Conservation (phyloP, 2,113 vertebrate species). For the Vidua chalybeata region DNA sequence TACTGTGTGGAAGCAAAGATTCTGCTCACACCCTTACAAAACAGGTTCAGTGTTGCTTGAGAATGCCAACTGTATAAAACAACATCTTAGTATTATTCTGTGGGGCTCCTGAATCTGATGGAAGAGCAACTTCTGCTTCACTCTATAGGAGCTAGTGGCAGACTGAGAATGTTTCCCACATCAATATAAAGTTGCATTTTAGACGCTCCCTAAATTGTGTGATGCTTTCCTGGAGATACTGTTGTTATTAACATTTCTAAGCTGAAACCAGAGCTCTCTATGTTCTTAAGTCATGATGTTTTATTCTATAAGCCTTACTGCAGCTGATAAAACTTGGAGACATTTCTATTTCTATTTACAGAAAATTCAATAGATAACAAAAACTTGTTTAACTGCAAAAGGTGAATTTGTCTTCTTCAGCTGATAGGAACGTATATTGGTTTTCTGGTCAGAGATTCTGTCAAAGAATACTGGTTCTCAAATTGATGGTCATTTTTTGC, state of each 20-base stretch:
- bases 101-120: not conserved
- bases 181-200: not conserved
- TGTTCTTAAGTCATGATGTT: slow-evolving; percentile 22
- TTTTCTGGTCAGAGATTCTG: slow-evolving; percentile 3
- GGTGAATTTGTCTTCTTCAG: not conserved
- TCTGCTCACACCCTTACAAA: not conserved
- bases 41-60: not conserved
- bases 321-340: slow-evolving; percentile 40
- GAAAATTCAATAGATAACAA: slow-evolving; percentile 19
- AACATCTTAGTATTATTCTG: not conserved
- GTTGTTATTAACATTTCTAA: not conserved
- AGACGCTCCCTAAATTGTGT: not conserved
- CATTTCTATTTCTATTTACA: slow-evolving; percentile 41
- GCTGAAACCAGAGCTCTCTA: slow-evolving; percentile 32
- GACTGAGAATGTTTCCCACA: not conserved
- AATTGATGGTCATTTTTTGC: not conserved
- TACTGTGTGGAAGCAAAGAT: not conserved
- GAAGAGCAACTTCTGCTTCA: not conserved
- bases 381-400: not conserved
- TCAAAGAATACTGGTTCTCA: not conserved
- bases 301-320: slow-evolving; percentile 24
- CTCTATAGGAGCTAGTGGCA: not conserved
- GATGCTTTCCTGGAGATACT: not conserved
- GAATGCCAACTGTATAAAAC: not conserved
- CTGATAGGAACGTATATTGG: slow-evolving; percentile 19